Base-by-base conservation (phyloP, 1,140 invertebrate species). In the Microplitis mediator region DNA sequence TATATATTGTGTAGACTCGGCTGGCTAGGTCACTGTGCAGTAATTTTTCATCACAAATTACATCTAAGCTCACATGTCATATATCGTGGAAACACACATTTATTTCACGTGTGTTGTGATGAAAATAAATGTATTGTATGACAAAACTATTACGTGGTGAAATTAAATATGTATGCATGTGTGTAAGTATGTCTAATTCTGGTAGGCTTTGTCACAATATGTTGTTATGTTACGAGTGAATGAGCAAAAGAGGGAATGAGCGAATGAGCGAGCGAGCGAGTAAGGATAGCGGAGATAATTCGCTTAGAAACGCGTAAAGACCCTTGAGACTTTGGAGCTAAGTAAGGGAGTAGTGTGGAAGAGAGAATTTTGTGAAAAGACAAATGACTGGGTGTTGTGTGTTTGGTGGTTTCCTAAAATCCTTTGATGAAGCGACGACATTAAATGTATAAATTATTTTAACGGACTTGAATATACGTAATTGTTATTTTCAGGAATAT, bases 11-110 rank as follows among this genome's bases (percentile, higher is more conserved):
- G 23, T 23, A 23, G 23, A 23, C 23, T 23, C 2, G 34, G 45
- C 23, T 72, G 32, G 70, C 70, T 58, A 35, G 70, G 70, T 72
- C 70, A 72, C 36, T 72, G 62, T 14, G n/a, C 14, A 4, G 36
- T 54, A 72, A 72, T 72, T 66, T 56, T 72, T 72, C 63, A 66
- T 52, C 31, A 3, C 5, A 52, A 62, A 62, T 51, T 52, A 16
- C 35, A 50, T 65, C 45, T 65, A 14, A 50, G 32, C 61, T 58
- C 23, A 23, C 23, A 31, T 31, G 23, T 58, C 56, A 58, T 58
- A 58, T 58, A 58, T 23, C 23, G 16, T 23, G 56, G 23, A 31
- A 16, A 58, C 31, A 58, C 14, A 58, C 23, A 58, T 58, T 58
- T 65, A 4, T 50, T n/a, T 65, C 9, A 39, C n/a, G n/a, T 36